phyloP scores from a whole-genome alignment of 2,797 vertebrate genomes.

The Todus mexicanus region DNA sequence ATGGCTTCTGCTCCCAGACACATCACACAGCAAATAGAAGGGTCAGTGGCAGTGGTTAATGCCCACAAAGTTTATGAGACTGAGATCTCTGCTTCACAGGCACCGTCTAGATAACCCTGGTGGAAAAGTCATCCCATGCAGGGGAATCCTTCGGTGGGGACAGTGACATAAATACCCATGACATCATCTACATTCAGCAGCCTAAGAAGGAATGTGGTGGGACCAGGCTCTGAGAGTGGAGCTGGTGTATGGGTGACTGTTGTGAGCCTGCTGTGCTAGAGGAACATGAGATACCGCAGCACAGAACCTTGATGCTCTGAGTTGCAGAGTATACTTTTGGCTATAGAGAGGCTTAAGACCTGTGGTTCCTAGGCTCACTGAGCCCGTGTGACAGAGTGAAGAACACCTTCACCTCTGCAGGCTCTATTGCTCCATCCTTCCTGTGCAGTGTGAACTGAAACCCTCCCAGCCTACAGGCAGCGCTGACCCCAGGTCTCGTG shows the following conservation, averaged over 20 bases:
- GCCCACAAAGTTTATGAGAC: background rate
- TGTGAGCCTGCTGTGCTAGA: background rate
- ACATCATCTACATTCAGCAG: background rate
- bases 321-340: background rate
- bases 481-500: background rate
- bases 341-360: background rate
- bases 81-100: background rate
- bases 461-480: background rate
- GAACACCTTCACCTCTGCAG: background rate
- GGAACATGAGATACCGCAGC: background rate
- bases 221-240: background rate
- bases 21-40: background rate
- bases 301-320: background rate
- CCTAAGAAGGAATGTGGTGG: background rate
- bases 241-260: background rate
- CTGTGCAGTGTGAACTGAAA: background rate
- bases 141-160: background rate
- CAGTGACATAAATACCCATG: background rate
- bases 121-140: background rate
- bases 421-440: background rate
- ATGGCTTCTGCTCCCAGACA: background rate
- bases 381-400: background rate
- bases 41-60: background rate
- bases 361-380: background rate
- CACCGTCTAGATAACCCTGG: fast-evolving